Evolutionary conservation across 1,140 invertebrate species (phyloP), one percentile per base, ranked within the genome.

Genomic region (Zaprionus africanus): DNA sequence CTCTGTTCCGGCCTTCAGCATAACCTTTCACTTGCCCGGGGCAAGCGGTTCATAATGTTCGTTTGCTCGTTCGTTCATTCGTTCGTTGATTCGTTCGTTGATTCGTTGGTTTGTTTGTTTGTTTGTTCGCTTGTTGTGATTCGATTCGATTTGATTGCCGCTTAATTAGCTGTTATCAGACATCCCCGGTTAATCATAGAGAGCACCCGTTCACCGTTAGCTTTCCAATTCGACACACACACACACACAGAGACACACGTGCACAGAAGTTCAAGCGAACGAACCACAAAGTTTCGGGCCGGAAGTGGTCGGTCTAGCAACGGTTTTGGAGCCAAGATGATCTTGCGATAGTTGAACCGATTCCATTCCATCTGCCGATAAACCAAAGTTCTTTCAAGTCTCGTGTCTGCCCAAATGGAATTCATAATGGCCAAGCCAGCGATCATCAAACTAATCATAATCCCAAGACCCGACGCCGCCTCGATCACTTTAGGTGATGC

Each of bases 111-210:
- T 34, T 34, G 28, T 64, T 67, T 78, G 70, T 51, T 69, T 68
- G 77, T 36, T 57, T 66, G 43, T 57, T 69, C 43, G 17, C 41
- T 64, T 43, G 41, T 68, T 53, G 57, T 53, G 57, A 54, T 69
- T 69, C 58, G 61, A 80, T 73, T 84, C 57, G 58, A 87, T 65
- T 86, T 74, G 28, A 69, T 86, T 87, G 82, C 83, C 71, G 67
- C 76, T 74, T 87, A 86, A 86, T 86, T 86, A 82, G 76, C 64
- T 80, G 78, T 79, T 80, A 87, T 82, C 79, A 79, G 82, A 76
- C 72, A 70, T 64, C 54, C 77, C 49, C 34, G 64, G 63, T 67
- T 78, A 80, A 78, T 80, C 70, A 80, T 64, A 59, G 67, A 64
- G 60, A 24, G 59, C 31, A 71, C 65, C 68, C 66, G 68, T 84